Evolutionary conservation across 2,888 invertebrate genomes (phyloP).

Genomic region (Pristionchus entomophagus): DNA sequence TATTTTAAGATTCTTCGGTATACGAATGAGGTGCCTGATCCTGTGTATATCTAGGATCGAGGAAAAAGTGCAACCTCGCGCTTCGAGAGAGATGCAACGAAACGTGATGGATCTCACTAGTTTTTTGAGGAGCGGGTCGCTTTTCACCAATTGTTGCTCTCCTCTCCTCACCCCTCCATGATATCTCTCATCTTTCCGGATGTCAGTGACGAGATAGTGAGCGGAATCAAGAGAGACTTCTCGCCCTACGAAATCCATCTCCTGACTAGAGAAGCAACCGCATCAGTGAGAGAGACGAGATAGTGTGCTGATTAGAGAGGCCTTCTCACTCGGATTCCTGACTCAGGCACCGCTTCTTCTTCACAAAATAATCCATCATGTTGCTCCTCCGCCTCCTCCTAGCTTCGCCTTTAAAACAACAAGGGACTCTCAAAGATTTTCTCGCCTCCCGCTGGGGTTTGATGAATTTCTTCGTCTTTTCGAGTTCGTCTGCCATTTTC

Average conservation of each 20-base stretch:
- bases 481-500: background rate
- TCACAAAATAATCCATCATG: conserved; percentile 35
- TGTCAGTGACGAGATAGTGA: too few relatives aligned
- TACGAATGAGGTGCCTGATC: too few relatives aligned
- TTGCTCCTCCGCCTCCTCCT: background rate
- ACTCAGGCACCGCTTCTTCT: background rate
- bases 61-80: too few relatives aligned
- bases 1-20: too few relatives aligned
- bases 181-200: background rate
- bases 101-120: conserved; percentile 25
- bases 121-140: background rate
- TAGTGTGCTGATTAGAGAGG: too few relatives aligned
- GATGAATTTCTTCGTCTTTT: background rate
- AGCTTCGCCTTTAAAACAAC: conserved; percentile 5
- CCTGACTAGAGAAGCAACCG: too few relatives aligned
- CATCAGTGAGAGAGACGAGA: too few relatives aligned
- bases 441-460: background rate
- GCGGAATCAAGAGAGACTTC: too few relatives aligned
- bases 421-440: background rate
- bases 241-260: too few relatives aligned
- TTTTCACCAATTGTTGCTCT: background rate
- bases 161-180: background rate
- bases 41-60: too few relatives aligned
- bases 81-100: too few relatives aligned
- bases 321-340: too few relatives aligned